phyloP scores from a whole-genome alignment of 1,140 invertebrate species.

The Lucilia cuprina region DNA sequence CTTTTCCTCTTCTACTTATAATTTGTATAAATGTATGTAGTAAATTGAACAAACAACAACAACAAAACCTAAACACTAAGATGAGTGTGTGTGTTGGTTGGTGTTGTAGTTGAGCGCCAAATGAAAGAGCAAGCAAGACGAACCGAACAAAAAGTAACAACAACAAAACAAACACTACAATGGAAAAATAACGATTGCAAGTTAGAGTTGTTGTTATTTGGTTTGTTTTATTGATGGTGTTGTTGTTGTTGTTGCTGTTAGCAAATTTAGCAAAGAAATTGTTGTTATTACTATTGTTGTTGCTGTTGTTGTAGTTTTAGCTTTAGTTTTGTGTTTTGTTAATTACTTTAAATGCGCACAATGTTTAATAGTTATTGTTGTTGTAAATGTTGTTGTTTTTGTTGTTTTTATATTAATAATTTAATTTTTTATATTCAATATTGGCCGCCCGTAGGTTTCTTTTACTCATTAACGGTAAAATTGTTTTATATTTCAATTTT shows the following conservation, averaged over 20 bases:
- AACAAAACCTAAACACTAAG: no score
- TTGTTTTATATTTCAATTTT: neutral
- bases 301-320: neutral
- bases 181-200: slow-evolving; percentile 9
- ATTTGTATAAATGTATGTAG: no score
- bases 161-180: no score
- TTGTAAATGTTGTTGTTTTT: no score
- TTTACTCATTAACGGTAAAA: neutral
- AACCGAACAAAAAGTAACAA: no score
- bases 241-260: slow-evolving; percentile 26
- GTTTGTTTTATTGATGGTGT: neutral
- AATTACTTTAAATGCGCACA: slow-evolving; percentile 13
- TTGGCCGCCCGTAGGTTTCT: neutral
- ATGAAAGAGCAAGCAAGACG: no score
- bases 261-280: neutral
- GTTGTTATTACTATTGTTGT: neutral
- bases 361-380: neutral
- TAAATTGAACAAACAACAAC: no score
- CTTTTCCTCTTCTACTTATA: neutral
- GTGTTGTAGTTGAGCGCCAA: neutral
- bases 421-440: neutral
- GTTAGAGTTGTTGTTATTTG: neutral
- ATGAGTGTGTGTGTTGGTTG: no score
- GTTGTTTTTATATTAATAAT: neutral
- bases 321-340: neutral